These are phyloP conservation scores for Automeris io DNA, from an alignment of 2,888 invertebrate species.

Conservation along the genomic window DNA sequence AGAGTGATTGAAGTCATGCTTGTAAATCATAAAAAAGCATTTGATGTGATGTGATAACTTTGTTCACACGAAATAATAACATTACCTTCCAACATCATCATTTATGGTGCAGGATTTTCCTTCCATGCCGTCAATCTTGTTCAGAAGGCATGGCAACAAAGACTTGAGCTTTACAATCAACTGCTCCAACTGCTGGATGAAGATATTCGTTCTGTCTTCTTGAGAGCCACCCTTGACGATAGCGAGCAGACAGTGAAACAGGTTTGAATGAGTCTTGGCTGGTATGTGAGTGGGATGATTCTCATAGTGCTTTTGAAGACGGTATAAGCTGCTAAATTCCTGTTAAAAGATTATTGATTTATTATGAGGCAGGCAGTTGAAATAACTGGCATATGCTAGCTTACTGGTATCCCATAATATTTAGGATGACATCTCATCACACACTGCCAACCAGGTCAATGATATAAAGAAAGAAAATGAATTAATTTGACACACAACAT, in stretches of 20 bases:
- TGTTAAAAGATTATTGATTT: conserved; percentile 21
- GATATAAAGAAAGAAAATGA: too few relatives aligned
- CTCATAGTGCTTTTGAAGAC: conserved; percentile 62
- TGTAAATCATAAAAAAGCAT: too few relatives aligned
- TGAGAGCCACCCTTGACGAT: conserved; percentile 51
- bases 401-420: too few relatives aligned
- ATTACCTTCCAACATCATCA: conserved; percentile 57
- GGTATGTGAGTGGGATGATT: conserved; percentile 59
- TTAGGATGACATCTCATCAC: too few relatives aligned
- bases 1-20: too few relatives aligned
- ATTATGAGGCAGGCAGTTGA: not conserved
- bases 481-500: too few relatives aligned
- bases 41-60: too few relatives aligned
- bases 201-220: conserved; percentile 45
- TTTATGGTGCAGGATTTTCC: conserved; percentile 48
- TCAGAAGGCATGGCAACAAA: conserved; percentile 53
- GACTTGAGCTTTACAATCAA: conserved; percentile 52
- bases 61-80: not conserved
- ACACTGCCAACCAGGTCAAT: too few relatives aligned
- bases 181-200: conserved; percentile 58
- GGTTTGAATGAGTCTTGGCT: conserved; percentile 49
- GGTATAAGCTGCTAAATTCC: conserved; percentile 60
- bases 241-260: conserved; percentile 59
- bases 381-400: too few relatives aligned
- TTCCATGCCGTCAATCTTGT: conserved; percentile 30